Percentiles rank a stretch among this genome's conserved stretches.
These are phyloP conservation scores for Melipona beecheii DNA, from an alignment of 2,888 invertebrate genomes.

Conservation along the genomic window DNA sequence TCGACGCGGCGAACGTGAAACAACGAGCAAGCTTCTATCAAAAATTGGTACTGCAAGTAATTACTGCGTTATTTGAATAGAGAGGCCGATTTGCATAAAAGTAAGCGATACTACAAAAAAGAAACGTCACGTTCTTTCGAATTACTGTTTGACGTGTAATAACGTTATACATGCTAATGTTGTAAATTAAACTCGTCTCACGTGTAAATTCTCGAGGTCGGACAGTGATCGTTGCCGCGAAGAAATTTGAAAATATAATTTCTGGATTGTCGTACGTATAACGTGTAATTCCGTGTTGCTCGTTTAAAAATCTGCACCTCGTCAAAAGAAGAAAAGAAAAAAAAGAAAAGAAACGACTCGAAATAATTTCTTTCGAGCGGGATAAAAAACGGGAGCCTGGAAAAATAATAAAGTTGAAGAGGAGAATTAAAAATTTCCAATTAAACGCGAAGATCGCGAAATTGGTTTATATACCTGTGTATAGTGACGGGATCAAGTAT, in stretches of 20 bases:
- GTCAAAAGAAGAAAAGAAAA: no score
- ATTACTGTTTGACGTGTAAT: not conserved
- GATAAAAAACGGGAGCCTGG: not conserved
- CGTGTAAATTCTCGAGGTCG: not conserved
- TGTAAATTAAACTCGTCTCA: slow-evolving; percentile 3
- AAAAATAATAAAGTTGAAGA: not conserved
- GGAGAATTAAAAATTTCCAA: not conserved
- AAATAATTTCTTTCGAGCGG: not conserved
- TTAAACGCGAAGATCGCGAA: not conserved
- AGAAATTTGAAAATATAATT: slow-evolving; percentile 7
- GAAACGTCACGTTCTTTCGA: not conserved
- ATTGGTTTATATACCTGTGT: not conserved
- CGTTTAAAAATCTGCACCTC: not conserved
- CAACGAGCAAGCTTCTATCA: not conserved
- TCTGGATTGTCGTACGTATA: not conserved
- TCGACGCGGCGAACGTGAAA: not conserved
- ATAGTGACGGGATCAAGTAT: no score
- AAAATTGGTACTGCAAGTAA: not conserved
- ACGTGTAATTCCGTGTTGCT: not conserved
- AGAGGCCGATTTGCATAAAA: not conserved
- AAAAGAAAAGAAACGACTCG: no score
- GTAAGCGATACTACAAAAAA: not conserved
- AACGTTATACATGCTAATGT: slow-evolving; percentile 17
- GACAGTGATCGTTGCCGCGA: not conserved
- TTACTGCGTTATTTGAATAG: not conserved